These are phyloP conservation scores for Sinodicranocentrus sp. DNA, from an alignment of 2,888 invertebrate genomes.

Conservation along the genomic window DNA sequence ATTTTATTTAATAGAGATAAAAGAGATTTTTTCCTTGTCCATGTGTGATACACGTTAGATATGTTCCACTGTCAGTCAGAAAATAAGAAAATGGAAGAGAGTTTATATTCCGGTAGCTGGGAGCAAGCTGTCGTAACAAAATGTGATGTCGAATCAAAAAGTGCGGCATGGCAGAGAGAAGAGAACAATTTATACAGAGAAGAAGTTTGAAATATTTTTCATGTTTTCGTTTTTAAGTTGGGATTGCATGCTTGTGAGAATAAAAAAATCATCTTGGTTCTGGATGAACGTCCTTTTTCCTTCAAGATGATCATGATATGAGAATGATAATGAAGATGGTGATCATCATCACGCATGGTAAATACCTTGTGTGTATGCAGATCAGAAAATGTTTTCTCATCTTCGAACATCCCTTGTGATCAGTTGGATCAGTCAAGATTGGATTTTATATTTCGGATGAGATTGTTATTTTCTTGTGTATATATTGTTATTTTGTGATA, in stretches of 20 bases:
- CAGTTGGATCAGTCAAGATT: slow-evolving; percentile 8
- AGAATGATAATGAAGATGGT: slow-evolving; percentile 34
- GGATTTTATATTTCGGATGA: slow-evolving; percentile 30
- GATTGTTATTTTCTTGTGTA: slow-evolving; percentile 19
- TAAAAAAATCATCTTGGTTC: slow-evolving; percentile 7
- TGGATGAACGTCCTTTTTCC: slow-evolving; percentile 30
- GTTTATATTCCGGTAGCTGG: slow-evolving; percentile 52
- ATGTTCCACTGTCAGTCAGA: slow-evolving; percentile 50
- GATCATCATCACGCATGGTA: slow-evolving; percentile 53
- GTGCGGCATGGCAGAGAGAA: neutral
- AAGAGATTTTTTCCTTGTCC: neutral
- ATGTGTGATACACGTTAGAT: neutral
- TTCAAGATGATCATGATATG: slow-evolving; percentile 1
- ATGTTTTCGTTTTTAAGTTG: slow-evolving; percentile 10
- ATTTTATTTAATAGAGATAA: slow-evolving; percentile 22
- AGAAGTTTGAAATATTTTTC: slow-evolving; percentile 16
- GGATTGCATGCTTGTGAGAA: slow-evolving; percentile 31
- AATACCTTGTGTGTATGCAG: slow-evolving; percentile 65
- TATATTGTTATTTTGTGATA: slow-evolving; percentile 28
- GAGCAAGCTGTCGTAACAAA: slow-evolving; percentile 45
- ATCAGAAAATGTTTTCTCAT: slow-evolving; percentile 46
- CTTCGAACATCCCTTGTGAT: slow-evolving; percentile 21
- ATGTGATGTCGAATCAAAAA: slow-evolving; percentile 15
- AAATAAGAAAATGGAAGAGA: slow-evolving; percentile 13
- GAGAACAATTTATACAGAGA: neutral